Percentiles rank a stretch among this genome's conserved stretches.
These are phyloP conservation scores for Mastacembelus armatus DNA, from an alignment of 2,797 vertebrate species.

Conservation along the genomic window DNA sequence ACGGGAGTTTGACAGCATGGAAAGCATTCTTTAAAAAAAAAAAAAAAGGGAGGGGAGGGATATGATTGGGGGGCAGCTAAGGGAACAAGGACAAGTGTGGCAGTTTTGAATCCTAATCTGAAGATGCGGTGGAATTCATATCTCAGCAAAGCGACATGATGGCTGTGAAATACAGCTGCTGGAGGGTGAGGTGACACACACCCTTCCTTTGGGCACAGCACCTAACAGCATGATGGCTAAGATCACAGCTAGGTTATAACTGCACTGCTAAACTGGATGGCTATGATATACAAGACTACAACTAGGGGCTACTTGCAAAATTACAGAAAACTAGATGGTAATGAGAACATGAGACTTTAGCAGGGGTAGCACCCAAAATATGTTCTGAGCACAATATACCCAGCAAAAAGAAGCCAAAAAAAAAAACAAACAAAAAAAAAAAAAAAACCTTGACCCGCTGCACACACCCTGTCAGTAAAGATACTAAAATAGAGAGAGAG, in stretches of 20 bases:
- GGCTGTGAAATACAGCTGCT: conserved; percentile 86
- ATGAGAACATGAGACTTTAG: conserved; percentile 30
- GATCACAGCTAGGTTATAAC: conserved; percentile 17
- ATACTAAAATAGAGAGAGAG: conserved; percentile 57
- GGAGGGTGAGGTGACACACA: conserved; percentile 83
- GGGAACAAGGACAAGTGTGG: conserved; percentile 12
- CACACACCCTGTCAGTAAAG: conserved; percentile 50
- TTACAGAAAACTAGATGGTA: too few species aligned
- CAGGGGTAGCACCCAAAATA: background rate
- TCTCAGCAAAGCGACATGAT: conserved; percentile 80
- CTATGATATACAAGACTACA: background rate
- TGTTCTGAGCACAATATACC: background rate
- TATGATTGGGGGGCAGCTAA: conserved; percentile 4
- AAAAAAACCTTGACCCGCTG: conserved; percentile 1
- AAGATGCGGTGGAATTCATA: conserved; percentile 12
- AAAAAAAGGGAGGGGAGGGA: conserved; percentile 20
- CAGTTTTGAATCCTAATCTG: conserved; percentile 16
- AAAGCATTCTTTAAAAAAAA: conserved; percentile 27
- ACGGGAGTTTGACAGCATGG: conserved; percentile 5
- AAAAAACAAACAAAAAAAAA: conserved; percentile 36
- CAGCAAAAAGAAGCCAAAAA: too few species aligned
- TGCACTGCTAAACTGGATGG: background rate
- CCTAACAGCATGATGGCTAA: conserved; percentile 36
- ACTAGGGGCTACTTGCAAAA: conserved; percentile 10
- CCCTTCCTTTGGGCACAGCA: conserved; percentile 64